Evolutionary conservation across 2,797 vertebrate genomes (phyloP), one percentile per base, ranked within the genome.

Genomic region (Typhlichthys eigenmanni): DNA sequence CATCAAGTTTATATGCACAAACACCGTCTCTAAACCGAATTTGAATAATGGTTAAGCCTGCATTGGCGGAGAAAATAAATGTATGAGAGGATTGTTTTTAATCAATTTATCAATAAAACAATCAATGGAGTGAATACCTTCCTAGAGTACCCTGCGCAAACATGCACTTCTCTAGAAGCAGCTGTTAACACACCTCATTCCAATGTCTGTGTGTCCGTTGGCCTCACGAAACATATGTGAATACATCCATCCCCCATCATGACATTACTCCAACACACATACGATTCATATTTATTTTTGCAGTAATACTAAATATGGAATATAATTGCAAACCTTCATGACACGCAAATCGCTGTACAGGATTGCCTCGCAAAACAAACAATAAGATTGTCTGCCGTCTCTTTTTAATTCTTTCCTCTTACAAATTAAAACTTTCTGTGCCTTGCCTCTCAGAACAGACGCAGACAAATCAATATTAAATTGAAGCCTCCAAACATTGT

Each of bases 161-260:
- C 57, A 38, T 47, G 60, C 65, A 72, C 38, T 58, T 62, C 68
- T 69, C 63, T 60, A 55, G 69, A 72, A 74, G 72, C 61, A 17
- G 50, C 64, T 14, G 24, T 72, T 73, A 80, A 76, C 75, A 71
- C 65, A 68, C 81, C 76, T 68, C 12, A 17, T 34, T 45, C 8
- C 34, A 29, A 19, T 43, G 34, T 46, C 69, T 54, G 58, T 56
- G 64, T 64, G 58, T 60, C 66, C 65, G 71, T 60, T 59, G 78
- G 75, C 81, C 79, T 80, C 81, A 79, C 64, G 46, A 81, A 76
- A 75, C 72, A 55, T 62, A 78, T 71, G 75, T 74, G 75, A 34
- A 80, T 81, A 78, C 74, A 88, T 86, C 83, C 80, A 87, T 82
- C 74, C 70, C 75, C 65, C 76, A 71, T 81, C 74, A 69, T 60